These are phyloP conservation scores for Strigamia maritima DNA, from an alignment of 2,888 invertebrate genomes.

Conservation along the genomic window DNA sequence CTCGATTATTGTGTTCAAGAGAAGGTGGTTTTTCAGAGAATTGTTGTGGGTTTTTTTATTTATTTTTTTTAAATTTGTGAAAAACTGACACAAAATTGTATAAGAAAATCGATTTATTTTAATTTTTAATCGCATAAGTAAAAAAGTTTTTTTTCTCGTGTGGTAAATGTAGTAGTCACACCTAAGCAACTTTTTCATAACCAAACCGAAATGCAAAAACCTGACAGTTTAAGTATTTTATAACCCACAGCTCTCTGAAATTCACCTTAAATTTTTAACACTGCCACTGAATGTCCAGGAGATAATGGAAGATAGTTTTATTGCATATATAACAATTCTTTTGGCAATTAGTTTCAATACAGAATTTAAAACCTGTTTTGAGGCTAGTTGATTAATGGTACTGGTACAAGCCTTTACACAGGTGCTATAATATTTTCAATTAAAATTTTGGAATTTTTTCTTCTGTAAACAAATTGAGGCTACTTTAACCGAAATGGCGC, in stretches of 20 bases:
- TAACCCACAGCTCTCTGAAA: neutral
- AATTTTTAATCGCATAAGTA: too few species aligned
- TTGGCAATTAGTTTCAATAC: conserved; percentile 6
- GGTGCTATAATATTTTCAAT: neutral
- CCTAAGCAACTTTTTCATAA: neutral
- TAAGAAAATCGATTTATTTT: too few species aligned
- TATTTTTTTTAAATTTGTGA: neutral
- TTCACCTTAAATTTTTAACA: neutral
- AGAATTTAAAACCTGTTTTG: neutral
- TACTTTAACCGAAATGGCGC: neutral
- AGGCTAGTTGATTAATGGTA: neutral
- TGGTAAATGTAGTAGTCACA: too few species aligned
- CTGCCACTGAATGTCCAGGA: neutral
- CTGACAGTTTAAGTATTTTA: neutral
- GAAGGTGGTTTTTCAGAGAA: neutral
- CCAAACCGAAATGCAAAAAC: too few species aligned
- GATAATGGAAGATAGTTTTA: neutral
- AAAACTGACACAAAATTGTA: too few species aligned
- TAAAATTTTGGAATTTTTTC: neutral
- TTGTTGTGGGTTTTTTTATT: neutral
- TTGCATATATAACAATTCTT: neutral
- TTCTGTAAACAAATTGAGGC: neutral
- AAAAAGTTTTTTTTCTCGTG: too few species aligned
- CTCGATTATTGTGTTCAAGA: neutral
- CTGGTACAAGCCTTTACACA: neutral